phyloP scores from a whole-genome alignment of 1,140 invertebrate species.

The Drosophila truncata region DNA sequence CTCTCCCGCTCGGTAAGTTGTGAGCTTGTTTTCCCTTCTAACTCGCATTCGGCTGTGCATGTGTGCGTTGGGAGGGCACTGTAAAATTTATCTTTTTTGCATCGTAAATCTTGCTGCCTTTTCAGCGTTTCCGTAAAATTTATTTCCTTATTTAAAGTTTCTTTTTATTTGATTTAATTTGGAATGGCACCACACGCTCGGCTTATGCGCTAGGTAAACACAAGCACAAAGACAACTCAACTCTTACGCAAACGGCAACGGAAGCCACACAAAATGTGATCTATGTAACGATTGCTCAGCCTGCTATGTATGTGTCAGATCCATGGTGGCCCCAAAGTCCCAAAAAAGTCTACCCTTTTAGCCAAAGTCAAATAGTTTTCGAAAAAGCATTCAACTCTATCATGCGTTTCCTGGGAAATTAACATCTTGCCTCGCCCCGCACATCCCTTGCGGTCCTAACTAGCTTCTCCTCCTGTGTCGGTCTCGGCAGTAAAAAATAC shows the following conservation, averaged over 20 bases:
- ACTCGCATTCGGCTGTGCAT: constrained; percentile 60
- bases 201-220: constrained; percentile 40
- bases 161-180: constrained; percentile 34
- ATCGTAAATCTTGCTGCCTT: constrained; percentile 82
- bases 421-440: constrained; percentile 57
- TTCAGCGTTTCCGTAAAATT: constrained; percentile 75
- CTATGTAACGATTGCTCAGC: constrained; percentile 64
- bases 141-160: constrained; percentile 82
- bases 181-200: not conserved
- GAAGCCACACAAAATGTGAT: constrained; percentile 57
- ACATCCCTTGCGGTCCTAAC: constrained; percentile 27
- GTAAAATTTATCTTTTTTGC: constrained; percentile 75
- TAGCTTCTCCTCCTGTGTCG: constrained; percentile 36
- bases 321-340: constrained; percentile 5
- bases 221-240: not conserved
- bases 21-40: constrained; percentile 44
- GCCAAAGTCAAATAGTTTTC: constrained; percentile 78
- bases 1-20: constrained; percentile 2
- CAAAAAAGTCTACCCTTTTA: constrained; percentile 43
- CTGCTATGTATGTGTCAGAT: constrained; percentile 32
- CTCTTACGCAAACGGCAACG: constrained; percentile 9
- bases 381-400: constrained; percentile 80
- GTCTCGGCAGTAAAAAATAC: constrained; percentile 54
- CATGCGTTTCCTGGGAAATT: constrained; percentile 83
- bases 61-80: constrained; percentile 33